Base-by-base conservation (phyloP, 2,888 invertebrate species). In the Cosmia pyralina region DNA sequence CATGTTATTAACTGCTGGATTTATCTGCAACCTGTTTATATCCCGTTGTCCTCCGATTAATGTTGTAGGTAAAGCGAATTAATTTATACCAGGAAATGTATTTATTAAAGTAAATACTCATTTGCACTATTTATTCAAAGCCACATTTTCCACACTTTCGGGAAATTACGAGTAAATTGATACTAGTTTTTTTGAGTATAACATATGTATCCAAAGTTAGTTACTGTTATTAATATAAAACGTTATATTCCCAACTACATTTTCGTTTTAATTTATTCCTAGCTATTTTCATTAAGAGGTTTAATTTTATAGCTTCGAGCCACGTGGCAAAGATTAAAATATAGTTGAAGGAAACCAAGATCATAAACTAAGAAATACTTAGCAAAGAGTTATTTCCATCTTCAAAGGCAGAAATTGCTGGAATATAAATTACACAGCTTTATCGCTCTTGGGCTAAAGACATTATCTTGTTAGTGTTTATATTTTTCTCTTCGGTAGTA, bases 301-400 rank as follows among this genome's bases (percentile, higher is more conserved):
- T 53, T 34, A 11, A 60, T 70, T 60, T 22, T 7, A 38, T 70
- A 46, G 44, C 44, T 70, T n/a, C 34, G 22, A 22, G 44, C 22
- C 52, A 58, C 59, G 22, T 46, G 34, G 59, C 44, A 46, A 70
- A 53, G 52, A 53, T 72, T 53, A 70, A 46, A 70, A 59, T 44
- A 70, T 70, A 72, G 53, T 52, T 53, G 13, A 46, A 70, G 22
- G 19, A 22, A 34, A 59, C 44, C 60, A 53, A 28, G 34, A 46
- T 60, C 28, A 38, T 72, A 52, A 52, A 72, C 19, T 46, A 59
- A 59, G 44, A 19, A 59, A 34, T 58, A 17, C 41, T 1, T 22
- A 17, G 50, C 28, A 11, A 28, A 28, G 34, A 46, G 19, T 44
- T 44, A 59, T 52, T 28, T 44, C 41, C 41, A 6, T 8, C 13